A percentile compares a stretch with the other conserved stretches of the same genome.
Evolutionary conservation across 2,888 invertebrate species (phyloP).

Genomic region (Ochropleura leucogaster): DNA sequence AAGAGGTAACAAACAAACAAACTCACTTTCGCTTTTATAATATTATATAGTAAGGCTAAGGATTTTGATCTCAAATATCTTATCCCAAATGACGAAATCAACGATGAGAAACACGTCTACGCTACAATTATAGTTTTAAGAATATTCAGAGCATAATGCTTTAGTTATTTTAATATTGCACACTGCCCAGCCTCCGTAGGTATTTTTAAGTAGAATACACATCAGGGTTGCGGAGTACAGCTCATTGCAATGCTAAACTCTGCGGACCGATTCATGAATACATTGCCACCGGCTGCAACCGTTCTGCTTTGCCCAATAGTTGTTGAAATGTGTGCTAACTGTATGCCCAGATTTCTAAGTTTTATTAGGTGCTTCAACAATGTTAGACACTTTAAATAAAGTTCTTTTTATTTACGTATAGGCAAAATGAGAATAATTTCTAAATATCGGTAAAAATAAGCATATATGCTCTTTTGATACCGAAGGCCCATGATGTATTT

Average conservation of each 20-base stretch:
- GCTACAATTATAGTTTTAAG: not conserved
- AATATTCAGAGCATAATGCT: constrained; percentile 27
- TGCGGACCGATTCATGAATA: constrained; percentile 53
- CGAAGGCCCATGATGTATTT: not conserved
- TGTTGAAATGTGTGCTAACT: constrained; percentile 39
- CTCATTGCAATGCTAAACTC: constrained; percentile 54
- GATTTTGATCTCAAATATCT: not conserved
- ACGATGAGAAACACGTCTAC: not conserved
- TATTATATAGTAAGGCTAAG: too few species aligned
- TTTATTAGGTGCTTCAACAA: not conserved
- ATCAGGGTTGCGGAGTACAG: constrained; percentile 7
- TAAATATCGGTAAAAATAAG: not conserved
- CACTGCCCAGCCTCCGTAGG: constrained; percentile 2
- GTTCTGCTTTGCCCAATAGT: constrained; percentile 26
- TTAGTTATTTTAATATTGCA: constrained; percentile 42
- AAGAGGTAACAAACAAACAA: too few species aligned
- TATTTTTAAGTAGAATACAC: constrained; percentile 53
- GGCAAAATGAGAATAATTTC: not conserved
- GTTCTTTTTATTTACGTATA: not conserved
- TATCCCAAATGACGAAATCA: not conserved
- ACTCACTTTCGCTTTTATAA: too few species aligned
- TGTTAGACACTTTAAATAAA: not conserved
- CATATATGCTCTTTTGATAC: not conserved
- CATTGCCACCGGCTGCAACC: constrained; percentile 38
- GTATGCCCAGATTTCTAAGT: constrained; percentile 35